Evolutionary conservation across 2,797 vertebrate species (phyloP).

Genomic region (Pristis pectinata): DNA sequence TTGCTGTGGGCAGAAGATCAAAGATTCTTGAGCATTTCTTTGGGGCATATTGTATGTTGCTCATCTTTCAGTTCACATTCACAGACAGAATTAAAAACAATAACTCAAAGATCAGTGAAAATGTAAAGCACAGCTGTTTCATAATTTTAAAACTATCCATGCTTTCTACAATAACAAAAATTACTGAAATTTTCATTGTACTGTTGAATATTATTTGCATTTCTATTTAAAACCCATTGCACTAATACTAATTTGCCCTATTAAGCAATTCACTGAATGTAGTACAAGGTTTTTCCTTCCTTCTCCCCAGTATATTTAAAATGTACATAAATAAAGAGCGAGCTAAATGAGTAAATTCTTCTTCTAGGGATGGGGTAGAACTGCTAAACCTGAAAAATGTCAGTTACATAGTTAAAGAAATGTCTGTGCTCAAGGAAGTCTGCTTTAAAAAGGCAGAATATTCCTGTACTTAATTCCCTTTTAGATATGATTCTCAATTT

Average conservation of each 20-base stretch:
- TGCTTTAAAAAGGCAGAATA: background rate
- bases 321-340: background rate
- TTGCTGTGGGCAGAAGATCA: slow-evolving; percentile 92
- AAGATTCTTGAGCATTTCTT: slow-evolving; percentile 99
- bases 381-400: background rate
- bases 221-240: background rate
- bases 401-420: background rate
- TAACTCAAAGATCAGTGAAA: background rate
- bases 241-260: background rate
- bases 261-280: background rate
- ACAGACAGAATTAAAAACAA: slow-evolving; percentile 20
- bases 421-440: background rate
- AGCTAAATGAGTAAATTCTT: background rate
- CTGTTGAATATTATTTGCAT: background rate
- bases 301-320: background rate
- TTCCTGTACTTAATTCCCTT: background rate
- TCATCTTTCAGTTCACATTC: slow-evolving; percentile 81
- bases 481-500: background rate
- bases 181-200: background rate
- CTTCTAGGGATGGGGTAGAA: background rate
- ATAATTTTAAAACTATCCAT: slow-evolving; percentile 13
- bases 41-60: slow-evolving; percentile 92
- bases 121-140: background rate
- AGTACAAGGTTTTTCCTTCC: background rate
- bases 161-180: background rate